Evolutionary conservation across 1,140 invertebrate species (phyloP), one percentile per base, ranked within the genome.

Genomic region (Tigriopus japonicus): DNA sequence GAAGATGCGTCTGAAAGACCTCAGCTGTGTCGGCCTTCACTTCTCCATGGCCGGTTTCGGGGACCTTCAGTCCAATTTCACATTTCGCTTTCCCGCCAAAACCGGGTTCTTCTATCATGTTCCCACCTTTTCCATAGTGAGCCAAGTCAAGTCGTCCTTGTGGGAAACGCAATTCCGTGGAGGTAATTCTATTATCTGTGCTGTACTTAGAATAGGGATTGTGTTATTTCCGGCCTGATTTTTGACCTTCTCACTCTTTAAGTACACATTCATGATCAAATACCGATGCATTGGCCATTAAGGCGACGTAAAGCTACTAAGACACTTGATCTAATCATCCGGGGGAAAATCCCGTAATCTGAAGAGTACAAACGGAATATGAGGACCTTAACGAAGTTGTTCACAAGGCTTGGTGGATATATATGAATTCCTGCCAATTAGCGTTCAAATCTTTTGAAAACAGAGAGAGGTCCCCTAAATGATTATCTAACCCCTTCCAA

Each of bases 11-110:
- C 41, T 58, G 21, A 58, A 58, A 17, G 24, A 58, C 41, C 41
- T 58, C 14, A 42, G 41, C 15, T 58, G 55, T 41, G 17, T 58
- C 23, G 55, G 55, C 17, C 42, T 58, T 23, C 24, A 58, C 7
- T 58, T 58, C 41, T n/a, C 28, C n/a, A 58, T 35, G 28, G 52
- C 15, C 15, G 21, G n/a, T 5, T 41, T 41, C 14, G 13, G 13
- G 15, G 55, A 58, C 28, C 2, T 49, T 6, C n/a, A 49, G 6
- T 58, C 55, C 24, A 58, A 58, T 41, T 58, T 58, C 40, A 58
- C 55, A 15, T 58, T 58, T 41, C 24, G 55, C 24, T 58, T 58
- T 41, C 55, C 55, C 14, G 24, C 55, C 15, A 40, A 15, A 40
- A 58, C 55, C 2, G 55, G 55, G 6, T 41, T 35, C 41, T 41